phyloP scores from a whole-genome alignment of 1,140 invertebrate species.

The Musca vetustissima region DNA sequence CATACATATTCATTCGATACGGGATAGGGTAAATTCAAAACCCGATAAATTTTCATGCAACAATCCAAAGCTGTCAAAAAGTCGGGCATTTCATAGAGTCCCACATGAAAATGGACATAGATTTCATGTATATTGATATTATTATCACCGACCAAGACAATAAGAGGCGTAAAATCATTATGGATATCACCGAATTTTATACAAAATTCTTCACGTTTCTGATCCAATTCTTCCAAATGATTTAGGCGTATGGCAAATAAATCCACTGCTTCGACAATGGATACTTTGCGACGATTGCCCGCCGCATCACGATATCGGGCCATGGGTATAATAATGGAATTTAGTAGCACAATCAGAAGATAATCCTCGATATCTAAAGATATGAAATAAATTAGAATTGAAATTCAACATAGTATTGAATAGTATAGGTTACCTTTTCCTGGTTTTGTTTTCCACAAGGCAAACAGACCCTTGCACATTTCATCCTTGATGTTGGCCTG shows the following conservation, averaged over 20 bases:
- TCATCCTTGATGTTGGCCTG: slow-evolving; percentile 9
- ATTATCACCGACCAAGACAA: slow-evolving; percentile 17
- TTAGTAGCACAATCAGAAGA: not conserved
- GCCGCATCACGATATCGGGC: slow-evolving; percentile 1
- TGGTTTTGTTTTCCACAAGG: slow-evolving; percentile 1
- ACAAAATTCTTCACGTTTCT: slow-evolving; percentile 19
- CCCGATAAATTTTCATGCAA: slow-evolving; percentile 26
- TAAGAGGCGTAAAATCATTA: not conserved
- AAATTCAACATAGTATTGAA: no score
- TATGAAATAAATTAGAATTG: no score
- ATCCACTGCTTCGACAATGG: slow-evolving; percentile 8
- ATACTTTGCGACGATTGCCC: not conserved
- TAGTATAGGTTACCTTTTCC: not conserved
- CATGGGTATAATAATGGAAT: slow-evolving; percentile 16
- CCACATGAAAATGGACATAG: slow-evolving; percentile 22
- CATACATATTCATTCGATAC: slow-evolving; percentile 23
- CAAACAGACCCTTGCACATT: slow-evolving; percentile 5
- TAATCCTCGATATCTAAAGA: slow-evolving; percentile 4
- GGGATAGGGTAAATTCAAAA: slow-evolving; percentile 20
- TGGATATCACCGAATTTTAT: slow-evolving; percentile 8
- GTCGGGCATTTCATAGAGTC: slow-evolving; percentile 25
- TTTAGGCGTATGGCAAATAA: slow-evolving; percentile 1
- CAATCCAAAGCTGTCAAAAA: slow-evolving; percentile 23
- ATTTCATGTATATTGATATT: slow-evolving; percentile 26
- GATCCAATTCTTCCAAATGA: slow-evolving; percentile 13